Base-by-base conservation (phyloP, 2,113 vertebrate genomes). In the Laticauda colubrina region DNA sequence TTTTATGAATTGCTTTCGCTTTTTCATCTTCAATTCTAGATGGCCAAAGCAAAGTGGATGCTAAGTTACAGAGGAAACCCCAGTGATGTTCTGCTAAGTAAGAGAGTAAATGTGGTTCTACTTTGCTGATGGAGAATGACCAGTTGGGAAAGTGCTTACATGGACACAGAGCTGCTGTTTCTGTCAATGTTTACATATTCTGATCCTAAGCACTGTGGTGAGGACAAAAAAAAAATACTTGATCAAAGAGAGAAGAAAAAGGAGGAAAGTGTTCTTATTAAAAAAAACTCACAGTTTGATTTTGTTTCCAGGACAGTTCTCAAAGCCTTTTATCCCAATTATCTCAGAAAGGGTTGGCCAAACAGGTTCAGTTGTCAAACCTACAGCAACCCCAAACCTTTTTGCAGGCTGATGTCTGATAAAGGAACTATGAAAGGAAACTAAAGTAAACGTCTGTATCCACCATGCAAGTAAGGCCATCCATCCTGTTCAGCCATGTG, bases 1-100 rank as follows among this genome's bases (percentile, higher is more conserved):
- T 75, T 54, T 64, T 57, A 4, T 55, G 95, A 48, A 93, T n/a
- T 56, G 20, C 29, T 93, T 93, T 96, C 23, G 93, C 90, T 29
- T 94, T 85, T 94, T 96, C 93, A 45, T 96, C 56, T 95, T 94
- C 91, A 59, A 55, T 96, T 97, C 69, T 97, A 99, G 99, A 99
- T 98, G 97, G 98, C 98, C 99, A 99, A 99, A 99, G 98, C 97
- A 99, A 99, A 98, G 98, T 98, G 94, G 99, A 98, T 97, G 98
- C 97, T 97, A 98, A 99, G 96, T 97, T 98, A 97, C 98, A 99
- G 97, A 98, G 98, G 97, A 99, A 99, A 98, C 97, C 98, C 97
- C 98, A 99, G 97, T 99, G 98, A 99, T 98, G 97, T 97, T 97
- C 97, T 96, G 96, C 95, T 93, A 91, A 97, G 95, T 95, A 95